phyloP scores from a whole-genome alignment of 64 coral and sea anemone genomes.

The Stylophora pistillata region DNA sequence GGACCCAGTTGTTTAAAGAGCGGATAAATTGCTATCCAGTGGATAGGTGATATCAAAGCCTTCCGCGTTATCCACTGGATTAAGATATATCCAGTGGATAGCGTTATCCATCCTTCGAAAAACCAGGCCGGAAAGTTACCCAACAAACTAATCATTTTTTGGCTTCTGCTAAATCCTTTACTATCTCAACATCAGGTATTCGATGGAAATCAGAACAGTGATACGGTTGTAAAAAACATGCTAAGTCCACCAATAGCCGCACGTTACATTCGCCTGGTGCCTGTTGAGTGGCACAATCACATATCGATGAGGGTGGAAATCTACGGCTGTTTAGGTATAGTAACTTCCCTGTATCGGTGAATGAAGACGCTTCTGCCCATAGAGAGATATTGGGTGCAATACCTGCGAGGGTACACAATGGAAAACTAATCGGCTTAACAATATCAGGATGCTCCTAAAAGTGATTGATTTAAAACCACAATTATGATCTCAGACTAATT shows the following conservation, averaged over 20 bases:
- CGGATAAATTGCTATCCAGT: no score
- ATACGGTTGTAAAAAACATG: constrained; percentile 16
- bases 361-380: no score
- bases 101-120: no score
- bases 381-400: no score
- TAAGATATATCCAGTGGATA: neutral
- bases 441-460: no score
- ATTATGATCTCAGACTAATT: no score
- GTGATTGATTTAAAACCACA: no score
- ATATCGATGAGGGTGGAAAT: constrained; percentile 26
- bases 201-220: constrained; percentile 6
- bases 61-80: no score
- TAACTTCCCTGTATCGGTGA: neutral
- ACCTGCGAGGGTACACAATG: no score
- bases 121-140: neutral
- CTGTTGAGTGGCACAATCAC: constrained; percentile 12
- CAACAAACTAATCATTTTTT: neutral
- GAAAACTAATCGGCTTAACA: neutral
- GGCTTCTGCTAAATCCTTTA: neutral
- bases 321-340: constrained; percentile 19
- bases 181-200: constrained; percentile 18
- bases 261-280: constrained; percentile 11
- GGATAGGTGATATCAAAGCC: no score
- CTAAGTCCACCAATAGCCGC: neutral
- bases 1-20: no score